phyloP scores from a whole-genome alignment of 2,888 invertebrate genomes.

The Ischnura elegans region DNA sequence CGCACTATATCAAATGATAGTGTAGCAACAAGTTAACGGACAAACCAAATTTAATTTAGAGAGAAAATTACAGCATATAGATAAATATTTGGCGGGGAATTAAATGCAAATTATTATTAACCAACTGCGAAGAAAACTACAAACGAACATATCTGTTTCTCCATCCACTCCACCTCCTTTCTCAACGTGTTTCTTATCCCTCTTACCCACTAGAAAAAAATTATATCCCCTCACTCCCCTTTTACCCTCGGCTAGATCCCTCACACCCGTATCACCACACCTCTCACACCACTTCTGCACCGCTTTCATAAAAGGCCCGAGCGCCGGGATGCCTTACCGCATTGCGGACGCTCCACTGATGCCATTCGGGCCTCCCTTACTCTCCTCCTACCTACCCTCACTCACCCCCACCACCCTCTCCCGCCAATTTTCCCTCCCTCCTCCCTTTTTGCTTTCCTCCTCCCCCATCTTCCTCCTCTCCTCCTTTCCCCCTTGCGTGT shows the following conservation, averaged over 20 bases:
- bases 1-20: no score
- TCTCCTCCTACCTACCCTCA: neutral
- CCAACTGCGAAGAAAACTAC: no score
- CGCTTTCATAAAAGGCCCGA: conserved; percentile 52
- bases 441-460: neutral
- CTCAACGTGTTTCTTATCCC: neutral
- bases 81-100: no score
- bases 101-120: no score
- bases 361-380: conserved; percentile 49
- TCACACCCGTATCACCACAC: neutral
- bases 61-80: no score
- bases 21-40: no score
- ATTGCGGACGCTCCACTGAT: conserved; percentile 54
- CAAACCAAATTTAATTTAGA: no score
- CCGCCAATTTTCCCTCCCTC: neutral
- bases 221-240: neutral
- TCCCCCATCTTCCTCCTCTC: neutral
- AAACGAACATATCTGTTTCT: neutral
- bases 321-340: conserved; percentile 65
- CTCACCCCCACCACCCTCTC: neutral
- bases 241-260: neutral
- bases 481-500: neutral
- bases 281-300: conserved; percentile 17
- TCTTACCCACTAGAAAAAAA: neutral
- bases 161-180: neutral